Base-by-base conservation (phyloP, 2,797 vertebrate genomes). In the Macrochelys suwanniensis region DNA sequence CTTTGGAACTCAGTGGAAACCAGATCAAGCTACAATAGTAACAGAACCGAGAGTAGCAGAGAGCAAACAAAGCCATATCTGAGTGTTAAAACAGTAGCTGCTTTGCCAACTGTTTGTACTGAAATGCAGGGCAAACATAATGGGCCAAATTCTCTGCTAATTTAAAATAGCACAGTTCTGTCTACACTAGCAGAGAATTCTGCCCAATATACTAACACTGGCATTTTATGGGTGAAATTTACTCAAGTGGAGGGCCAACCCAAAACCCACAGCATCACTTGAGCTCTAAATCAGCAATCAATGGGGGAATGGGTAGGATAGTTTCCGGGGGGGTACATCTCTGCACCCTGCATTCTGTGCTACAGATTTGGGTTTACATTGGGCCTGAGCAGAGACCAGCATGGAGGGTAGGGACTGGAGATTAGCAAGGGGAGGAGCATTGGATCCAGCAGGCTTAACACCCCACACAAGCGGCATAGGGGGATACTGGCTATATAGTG, bases 371-470 rank as follows among this genome's bases (percentile, higher is more conserved):
- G 65, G n/a, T 71, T 71, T 71, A 71, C 8, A 45, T 2, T 56
- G 68, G 33, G 42, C 42, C 84, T 78, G 42, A 79, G 49, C 79
- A 68, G 6, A 84, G 33, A 82, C 15, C 33, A 53, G 37, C 56
- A 47, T 0, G 1, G 37, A 37, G 59, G 84, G 17, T 0, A 15
- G 0, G 0, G 31, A 51, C 82, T 77, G 51, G 16, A 3, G 3
- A 10, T 21, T 10, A 1, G 6, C 59, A 33, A 37, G 26, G 68
- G 8, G 15, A 23, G 45, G 23, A 28, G 12, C 23, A 45, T 26
- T 49, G 45, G 26, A 23, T 71, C n/a, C 19, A 37, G 19, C 65
- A 23, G n/a, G n/a, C 9, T 37, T 71, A 71, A 25, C n/a, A 11
- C 19, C 4, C 65, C n/a, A 23, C 65, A 10, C 5, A 37, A 21